These are phyloP conservation scores for Melospiza georgiana DNA, from an alignment of 2,113 vertebrate genomes.

Conservation along the genomic window DNA sequence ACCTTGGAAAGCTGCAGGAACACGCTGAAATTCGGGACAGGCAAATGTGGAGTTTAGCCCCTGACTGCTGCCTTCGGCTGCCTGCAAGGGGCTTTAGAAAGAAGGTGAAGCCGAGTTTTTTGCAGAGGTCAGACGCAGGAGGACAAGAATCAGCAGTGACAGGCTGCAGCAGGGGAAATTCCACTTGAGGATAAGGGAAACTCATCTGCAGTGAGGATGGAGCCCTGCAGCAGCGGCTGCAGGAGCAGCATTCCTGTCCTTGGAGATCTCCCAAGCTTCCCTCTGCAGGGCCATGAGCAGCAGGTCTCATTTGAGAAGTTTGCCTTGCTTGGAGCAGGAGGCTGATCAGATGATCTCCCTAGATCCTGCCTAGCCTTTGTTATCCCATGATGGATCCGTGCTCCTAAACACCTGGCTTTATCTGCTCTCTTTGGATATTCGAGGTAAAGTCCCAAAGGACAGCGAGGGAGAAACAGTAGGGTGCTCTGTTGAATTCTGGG, in stretches of 20 bases:
- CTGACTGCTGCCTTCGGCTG: background rate
- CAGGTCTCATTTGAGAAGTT: background rate
- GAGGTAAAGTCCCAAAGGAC: background rate
- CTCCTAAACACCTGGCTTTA: background rate
- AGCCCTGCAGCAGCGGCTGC: background rate
- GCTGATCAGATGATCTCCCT: background rate
- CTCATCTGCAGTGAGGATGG: background rate
- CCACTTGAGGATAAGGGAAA: background rate
- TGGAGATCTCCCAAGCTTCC: background rate
- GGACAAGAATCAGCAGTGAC: background rate
- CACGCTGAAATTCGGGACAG: fast-evolving
- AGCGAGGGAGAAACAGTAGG: fast-evolving
- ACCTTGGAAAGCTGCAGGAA: background rate
- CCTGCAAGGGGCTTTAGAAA: background rate
- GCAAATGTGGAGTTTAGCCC: background rate
- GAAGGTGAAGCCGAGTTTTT: background rate
- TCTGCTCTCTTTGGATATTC: fast-evolving
- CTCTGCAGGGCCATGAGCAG: background rate
- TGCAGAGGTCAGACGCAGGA: background rate
- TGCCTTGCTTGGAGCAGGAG: background rate
- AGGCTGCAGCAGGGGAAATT: background rate
- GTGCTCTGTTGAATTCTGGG: background rate
- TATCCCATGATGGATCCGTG: background rate
- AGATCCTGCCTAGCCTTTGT: background rate
- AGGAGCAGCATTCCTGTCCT: background rate